Evolutionary conservation across 2,888 invertebrate species (phyloP), one percentile per base, ranked within the genome.

Genomic region (Pandemis heparana): DNA sequence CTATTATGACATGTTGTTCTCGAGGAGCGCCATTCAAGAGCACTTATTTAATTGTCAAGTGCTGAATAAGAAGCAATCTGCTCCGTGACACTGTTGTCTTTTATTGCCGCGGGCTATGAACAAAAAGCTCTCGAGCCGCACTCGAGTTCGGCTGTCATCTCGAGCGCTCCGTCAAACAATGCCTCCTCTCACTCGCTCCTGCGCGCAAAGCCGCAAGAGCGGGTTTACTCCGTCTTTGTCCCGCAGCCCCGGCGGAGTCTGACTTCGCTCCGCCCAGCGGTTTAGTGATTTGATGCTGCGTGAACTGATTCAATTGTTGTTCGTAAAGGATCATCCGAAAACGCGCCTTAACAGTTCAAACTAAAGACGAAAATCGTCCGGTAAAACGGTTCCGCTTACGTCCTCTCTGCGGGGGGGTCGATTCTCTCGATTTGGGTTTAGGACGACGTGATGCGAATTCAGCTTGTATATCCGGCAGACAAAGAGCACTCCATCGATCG

Each of bases 261-360:
- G 90, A 85, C 87, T 89, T 88, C 85, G 93, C 94, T 89, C 94
- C 94, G 94, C 94, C 94, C 94, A 92, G 93, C 90, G 94, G 94
- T 94, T 94, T 94, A 94, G 94, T 94, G 94, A 94, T 94, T 94
- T 94, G 94, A 94, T 94, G 94, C 94, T 94, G 94, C 93, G 94
- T 94, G 92, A 94, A 94, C 94, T 94, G 94, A 94, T 94, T 94
- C 94, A 94, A 94, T 94, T 94, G 93, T 93, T 91, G 87, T 88
- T 83, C 82, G 85, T 84, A 82, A 79, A 85, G 82, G 82, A 80
- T 82, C 87, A 83, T 84, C 87, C 90, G 81, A 92, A 92, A 92
- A 91, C 87, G 87, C 82, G 86, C 91, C 90, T 91, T 94, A 94
- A 91, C 82, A 71, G 87, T 87, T 89, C 83, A 86, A 81, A 85